Percentiles rank a stretch among this genome's conserved stretches.
These are phyloP conservation scores for Pedicia rivosa DNA, from an alignment of 2,888 invertebrate species.

Conservation along the genomic window DNA sequence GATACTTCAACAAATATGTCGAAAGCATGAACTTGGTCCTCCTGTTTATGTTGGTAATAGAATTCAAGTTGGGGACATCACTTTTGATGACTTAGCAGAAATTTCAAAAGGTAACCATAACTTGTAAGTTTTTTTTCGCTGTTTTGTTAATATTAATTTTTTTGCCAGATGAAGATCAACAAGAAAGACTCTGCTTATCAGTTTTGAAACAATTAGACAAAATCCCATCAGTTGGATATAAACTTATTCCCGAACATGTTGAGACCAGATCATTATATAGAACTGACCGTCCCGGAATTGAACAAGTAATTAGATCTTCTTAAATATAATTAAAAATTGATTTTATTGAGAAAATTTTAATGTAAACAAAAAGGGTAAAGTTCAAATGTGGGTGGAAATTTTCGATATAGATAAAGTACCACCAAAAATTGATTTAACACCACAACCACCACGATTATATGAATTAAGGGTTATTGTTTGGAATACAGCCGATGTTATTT, in stretches of 20 bases:
- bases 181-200: constrained; percentile 59
- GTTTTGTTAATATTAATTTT: no score
- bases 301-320: no score
- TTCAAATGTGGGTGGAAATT: constrained; percentile 84
- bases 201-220: constrained; percentile 60
- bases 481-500: constrained; percentile 44
- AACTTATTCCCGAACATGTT: constrained; percentile 79
- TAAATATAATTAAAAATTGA: no score
- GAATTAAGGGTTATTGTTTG: constrained; percentile 53
- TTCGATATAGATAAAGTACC: constrained; percentile 51
- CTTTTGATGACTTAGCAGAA: constrained; percentile 22
- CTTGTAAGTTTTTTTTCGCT: no score
- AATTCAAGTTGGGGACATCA: constrained; percentile 35
- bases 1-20: constrained; percentile 56
- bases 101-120: no score
- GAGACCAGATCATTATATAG: constrained; percentile 71
- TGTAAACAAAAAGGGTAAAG: constrained; percentile 70
- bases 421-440: constrained; percentile 58
- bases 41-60: constrained; percentile 36
- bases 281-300: constrained; percentile 53
- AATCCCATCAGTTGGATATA: constrained; percentile 59
- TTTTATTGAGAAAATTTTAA: no score
- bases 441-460: constrained; percentile 47
- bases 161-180: constrained; percentile 38
- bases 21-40: constrained; percentile 40